Base-by-base conservation (phyloP, 2,888 invertebrate species). In the Hemicrepidius hirtus region DNA sequence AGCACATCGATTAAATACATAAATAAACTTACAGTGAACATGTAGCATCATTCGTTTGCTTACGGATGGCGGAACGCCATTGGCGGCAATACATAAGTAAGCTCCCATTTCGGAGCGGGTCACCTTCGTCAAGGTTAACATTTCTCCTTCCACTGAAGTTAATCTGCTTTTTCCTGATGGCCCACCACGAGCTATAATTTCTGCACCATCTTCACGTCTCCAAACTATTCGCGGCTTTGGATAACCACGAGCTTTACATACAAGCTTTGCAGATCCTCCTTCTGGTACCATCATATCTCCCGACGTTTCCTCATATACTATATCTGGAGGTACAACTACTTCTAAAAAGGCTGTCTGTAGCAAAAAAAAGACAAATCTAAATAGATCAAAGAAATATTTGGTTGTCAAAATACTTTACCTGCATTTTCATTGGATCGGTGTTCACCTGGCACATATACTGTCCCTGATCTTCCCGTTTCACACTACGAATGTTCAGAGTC, bases 361-460 rank as follows among this genome's bases (percentile, higher is more conserved):
- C 35, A 28, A 20, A 55, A 13, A 13, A 55, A 24, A 13, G 32
- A 4, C 9, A 46, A 12, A 46, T 12, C 16, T 46, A n/a, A 7
- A 12, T 37, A 84, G 21, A 76, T 80, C 66, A 70, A 64, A 53
- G 10, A 13, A 49, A 10, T 9, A 49, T 21, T 3, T 24, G 3
- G 24, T 10, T 50, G 21, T 57, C 73, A 53, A 70, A 67, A 46
- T 46, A 18, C 1, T 13, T 44, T 88, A 95, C 96, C 93, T 96
- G 96, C 92, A 95, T 96, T 89, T 95, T 95, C 95, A 96, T 95
- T 57, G 96, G 96, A 87, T 96, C 94, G 71, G 96, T 97, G 87
- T 97, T 97, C 83, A 97, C 95, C 90, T 97, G 97, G 89, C 96
- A 96, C 96, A 96, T 96, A 86, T 96, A 96, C 86, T 94, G 93